Evolutionary conservation across 2,113 vertebrate species (phyloP).

Genomic region (Benitochromis conjunctus): DNA sequence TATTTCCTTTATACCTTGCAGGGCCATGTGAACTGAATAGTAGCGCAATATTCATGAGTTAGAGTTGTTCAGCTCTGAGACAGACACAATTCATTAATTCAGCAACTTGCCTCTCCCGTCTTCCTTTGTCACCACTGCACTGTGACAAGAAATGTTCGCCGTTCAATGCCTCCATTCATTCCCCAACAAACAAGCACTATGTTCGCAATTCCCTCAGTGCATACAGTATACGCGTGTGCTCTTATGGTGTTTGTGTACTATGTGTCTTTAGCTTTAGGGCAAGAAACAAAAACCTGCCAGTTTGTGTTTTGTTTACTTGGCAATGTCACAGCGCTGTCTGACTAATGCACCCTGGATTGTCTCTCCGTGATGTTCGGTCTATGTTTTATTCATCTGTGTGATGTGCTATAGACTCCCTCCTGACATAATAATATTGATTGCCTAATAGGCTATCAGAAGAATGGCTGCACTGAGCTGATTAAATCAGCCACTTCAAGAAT

Average conservation of each 20-base stretch:
- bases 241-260: constrained; percentile 46
- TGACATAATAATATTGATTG: constrained; percentile 64
- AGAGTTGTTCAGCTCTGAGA: constrained; percentile 35
- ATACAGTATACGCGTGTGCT: constrained; percentile 41
- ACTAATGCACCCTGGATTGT: constrained; percentile 64
- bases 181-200: constrained; percentile 68
- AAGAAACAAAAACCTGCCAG: constrained; percentile 40
- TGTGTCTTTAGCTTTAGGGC: constrained; percentile 59
- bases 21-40: not conserved
- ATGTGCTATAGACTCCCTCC: constrained; percentile 57
- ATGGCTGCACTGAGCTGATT: constrained; percentile 17
- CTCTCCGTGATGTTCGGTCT: constrained; percentile 59
- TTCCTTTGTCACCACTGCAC: constrained; percentile 47
- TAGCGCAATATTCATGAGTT: not conserved
- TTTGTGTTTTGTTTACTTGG: constrained; percentile 68
- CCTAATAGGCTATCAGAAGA: constrained; percentile 58
- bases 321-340: constrained; percentile 57
- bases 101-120: constrained; percentile 41
- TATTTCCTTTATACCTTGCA: not conserved
- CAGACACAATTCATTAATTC: constrained; percentile 54
- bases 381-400: constrained; percentile 65
- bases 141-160: constrained; percentile 51
- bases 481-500: not conserved
- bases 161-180: constrained; percentile 69
- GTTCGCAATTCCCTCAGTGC: constrained; percentile 51